Evolutionary conservation across 2,797 vertebrate species (phyloP), one percentile per base, ranked within the genome.

Genomic region (Halcyon badia): DNA sequence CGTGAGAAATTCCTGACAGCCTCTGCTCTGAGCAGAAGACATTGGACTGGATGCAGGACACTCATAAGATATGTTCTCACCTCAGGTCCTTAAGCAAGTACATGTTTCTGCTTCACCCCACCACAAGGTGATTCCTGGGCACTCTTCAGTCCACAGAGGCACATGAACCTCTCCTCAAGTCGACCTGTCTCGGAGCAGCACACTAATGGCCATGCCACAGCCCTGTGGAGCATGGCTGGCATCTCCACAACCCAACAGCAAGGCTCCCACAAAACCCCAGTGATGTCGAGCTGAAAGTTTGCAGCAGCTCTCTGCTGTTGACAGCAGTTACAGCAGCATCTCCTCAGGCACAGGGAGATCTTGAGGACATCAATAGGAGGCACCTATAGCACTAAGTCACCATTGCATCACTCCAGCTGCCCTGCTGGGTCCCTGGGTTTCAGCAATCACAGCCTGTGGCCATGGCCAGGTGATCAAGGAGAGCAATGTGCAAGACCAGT

Each of bases 81-180:
- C 19, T 70, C 42, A 33, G 16, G 51, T 35, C 51, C 68, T 65
- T 18, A 39, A 44, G 21, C 33, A 41, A 72, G 5, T 18, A 24
- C 22, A 61, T 25, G 4, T 37, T 30, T 11, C 64, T 42, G 33
- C 66, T 78, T 58, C 2, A 0, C 21, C 51, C 44, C 10, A 5
- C 19, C 31, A n/a, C 10, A 49, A 1, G 0, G 9, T 0, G 1
- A 56, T 13, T 37, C 57, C 65, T 8, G 17, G 10, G 22, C 20
- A 51, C 44, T 54, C 30, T 46, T 30, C 42, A 37, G 80, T 13
- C 57, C 52, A 51, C n/a, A 61, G 16, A 60, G 8, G 20, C 7
- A 41, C 37, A 15, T 0, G 1, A 60, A n/a, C 24, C 24, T 62
- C 81, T 69, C 10, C 18, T 49, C 64, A 75, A 33, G 31, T 6